A percentile compares a stretch with the other conserved stretches of the same genome.
phyloP scores from a whole-genome alignment of 2,888 invertebrate genomes.

The Fragum fragum region DNA sequence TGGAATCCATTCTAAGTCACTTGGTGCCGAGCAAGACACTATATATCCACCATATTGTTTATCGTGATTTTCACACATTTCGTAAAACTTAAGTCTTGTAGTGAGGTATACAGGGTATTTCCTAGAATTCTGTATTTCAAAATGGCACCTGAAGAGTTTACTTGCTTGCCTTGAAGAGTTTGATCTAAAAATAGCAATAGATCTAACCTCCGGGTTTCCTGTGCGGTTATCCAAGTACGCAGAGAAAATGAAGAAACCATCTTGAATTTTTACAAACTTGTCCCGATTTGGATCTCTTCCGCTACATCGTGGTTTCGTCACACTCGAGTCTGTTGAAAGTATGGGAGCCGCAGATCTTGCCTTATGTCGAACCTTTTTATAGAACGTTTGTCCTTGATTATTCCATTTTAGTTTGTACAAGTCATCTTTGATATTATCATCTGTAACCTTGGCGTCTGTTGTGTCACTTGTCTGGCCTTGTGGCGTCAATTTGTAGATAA shows the following conservation, averaged over 20 bases:
- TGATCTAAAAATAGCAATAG: conserved; percentile 37
- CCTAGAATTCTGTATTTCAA: conserved; percentile 11
- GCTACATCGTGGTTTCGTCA: neutral
- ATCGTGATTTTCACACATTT: conserved; percentile 79
- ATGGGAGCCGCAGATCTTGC: no score
- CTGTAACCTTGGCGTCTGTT: neutral
- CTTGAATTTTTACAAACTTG: conserved; percentile 30
- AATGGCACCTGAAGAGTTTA: conserved; percentile 41
- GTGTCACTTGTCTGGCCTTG: neutral
- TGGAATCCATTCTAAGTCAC: conserved; percentile 21
- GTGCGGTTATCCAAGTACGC: conserved; percentile 50
- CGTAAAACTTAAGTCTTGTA: conserved; percentile 37
- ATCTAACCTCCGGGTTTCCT: conserved; percentile 31
- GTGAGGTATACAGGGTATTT: conserved; percentile 21
- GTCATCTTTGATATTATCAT: neutral
- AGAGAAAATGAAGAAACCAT: conserved; percentile 47
- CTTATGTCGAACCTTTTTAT: conserved; percentile 13
- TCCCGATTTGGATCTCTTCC: neutral
- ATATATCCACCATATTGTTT: conserved; percentile 76
- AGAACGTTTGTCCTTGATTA: neutral
- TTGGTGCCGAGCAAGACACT: conserved; percentile 75
- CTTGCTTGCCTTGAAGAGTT: neutral
- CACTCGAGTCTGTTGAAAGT: neutral
- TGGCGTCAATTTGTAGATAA: neutral
- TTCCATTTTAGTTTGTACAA: conserved; percentile 21